Evolutionary conservation across 2,888 invertebrate species (phyloP).

Genomic region (Peribatodes rhomboidaria): DNA sequence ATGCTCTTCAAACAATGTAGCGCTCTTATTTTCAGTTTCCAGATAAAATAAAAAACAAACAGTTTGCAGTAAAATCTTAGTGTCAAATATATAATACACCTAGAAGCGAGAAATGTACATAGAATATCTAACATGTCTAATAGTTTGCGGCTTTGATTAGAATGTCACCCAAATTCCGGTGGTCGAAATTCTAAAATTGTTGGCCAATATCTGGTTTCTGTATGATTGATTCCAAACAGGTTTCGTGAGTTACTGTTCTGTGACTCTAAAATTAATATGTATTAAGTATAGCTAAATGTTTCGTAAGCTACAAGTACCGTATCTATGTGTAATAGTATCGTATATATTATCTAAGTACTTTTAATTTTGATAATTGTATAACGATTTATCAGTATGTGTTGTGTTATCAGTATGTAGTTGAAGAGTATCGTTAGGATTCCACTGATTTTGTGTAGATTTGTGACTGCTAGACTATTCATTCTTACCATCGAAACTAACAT

Average conservation of each 20-base stretch:
- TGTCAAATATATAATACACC: too few relatives aligned
- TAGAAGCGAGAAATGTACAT: conserved; percentile 1
- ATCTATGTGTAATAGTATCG: background rate
- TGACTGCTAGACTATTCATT: conserved; percentile 3
- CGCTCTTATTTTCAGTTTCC: too few relatives aligned
- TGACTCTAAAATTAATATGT: conserved; percentile 26
- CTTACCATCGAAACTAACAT: too few relatives aligned
- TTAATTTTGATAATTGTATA: conserved; percentile 7
- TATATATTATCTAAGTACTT: conserved; percentile 1
- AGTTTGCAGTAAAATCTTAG: too few relatives aligned
- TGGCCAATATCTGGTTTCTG: conserved; percentile 36
- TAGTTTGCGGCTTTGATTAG: conserved; percentile 1
- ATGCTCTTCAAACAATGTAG: too few relatives aligned
- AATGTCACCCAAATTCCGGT: conserved; percentile 18
- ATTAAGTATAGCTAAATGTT: conserved; percentile 25
- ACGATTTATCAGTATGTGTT: background rate
- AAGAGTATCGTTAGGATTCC: background rate
- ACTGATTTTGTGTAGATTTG: background rate
- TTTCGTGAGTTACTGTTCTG: conserved; percentile 35
- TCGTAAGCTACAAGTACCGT: conserved; percentile 21
- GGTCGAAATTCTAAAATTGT: conserved; percentile 25
- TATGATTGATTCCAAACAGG: conserved; percentile 35
- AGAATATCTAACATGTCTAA: conserved; percentile 5
- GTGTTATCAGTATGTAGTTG: too few relatives aligned
- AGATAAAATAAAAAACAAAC: background rate